phyloP scores from a whole-genome alignment of 2,888 invertebrate genomes.

The Chymomyza amoena region DNA sequence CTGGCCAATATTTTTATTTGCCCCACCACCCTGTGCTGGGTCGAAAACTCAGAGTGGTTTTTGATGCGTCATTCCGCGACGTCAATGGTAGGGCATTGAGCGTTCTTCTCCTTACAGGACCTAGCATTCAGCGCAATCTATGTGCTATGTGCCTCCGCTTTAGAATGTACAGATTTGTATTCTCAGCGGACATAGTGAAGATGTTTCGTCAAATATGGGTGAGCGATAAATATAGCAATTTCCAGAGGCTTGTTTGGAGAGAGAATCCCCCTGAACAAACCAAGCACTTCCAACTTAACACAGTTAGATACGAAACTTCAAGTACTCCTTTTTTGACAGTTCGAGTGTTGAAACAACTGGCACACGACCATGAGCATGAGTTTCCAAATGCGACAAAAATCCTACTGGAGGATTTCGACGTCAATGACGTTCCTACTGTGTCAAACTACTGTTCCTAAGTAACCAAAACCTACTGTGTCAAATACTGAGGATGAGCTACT shows the following conservation, averaged over 20 bases:
- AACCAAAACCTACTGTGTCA: slow-evolving; percentile 7
- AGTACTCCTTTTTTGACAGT: not conserved
- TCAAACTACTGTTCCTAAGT: too few relatives aligned
- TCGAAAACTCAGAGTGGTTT: too few relatives aligned
- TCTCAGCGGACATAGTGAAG: slow-evolving; percentile 14
- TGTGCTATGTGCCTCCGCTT: slow-evolving; percentile 3
- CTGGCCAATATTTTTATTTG: too few relatives aligned
- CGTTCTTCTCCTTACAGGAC: not conserved
- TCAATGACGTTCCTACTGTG: slow-evolving; percentile 20
- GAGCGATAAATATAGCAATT: too few relatives aligned
- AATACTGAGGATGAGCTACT: not conserved
- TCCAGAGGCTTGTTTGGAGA: too few relatives aligned
- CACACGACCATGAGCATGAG: not conserved
- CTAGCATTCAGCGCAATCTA: not conserved
- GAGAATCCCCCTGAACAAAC: too few relatives aligned
- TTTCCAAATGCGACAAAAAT: not conserved
- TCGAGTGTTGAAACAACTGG: not conserved
- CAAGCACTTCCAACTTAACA: too few relatives aligned
- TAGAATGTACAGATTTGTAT: slow-evolving; percentile 11
- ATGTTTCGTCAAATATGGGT: not conserved
- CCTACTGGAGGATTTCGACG: slow-evolving; percentile 15
- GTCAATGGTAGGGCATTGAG: not conserved
- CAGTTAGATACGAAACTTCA: too few relatives aligned
- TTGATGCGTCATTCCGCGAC: not conserved
- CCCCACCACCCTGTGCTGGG: too few relatives aligned